Conservation (phyloP, 1,140 invertebrate species). For the Scaptodrosophila lebanonensis region DNA sequence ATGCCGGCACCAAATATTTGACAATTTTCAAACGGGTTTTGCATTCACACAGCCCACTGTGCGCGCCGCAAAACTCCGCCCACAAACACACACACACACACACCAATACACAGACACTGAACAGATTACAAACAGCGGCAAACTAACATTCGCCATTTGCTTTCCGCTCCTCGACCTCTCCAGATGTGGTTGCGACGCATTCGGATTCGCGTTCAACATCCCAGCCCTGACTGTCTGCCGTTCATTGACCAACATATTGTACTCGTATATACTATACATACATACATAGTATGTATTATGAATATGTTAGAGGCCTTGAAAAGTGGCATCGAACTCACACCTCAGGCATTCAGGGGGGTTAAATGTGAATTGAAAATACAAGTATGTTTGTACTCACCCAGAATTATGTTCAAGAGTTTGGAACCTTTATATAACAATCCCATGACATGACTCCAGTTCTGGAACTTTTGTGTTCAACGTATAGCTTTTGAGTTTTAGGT, state of each 20-base stretch:
- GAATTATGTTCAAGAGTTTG: slow-evolving; percentile 77
- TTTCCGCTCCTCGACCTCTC: slow-evolving; percentile 30
- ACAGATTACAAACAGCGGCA: slow-evolving; percentile 15
- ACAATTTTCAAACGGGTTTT: slow-evolving; percentile 16
- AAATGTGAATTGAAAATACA: too few relatives aligned
- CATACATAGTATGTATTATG: too few relatives aligned
- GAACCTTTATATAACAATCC: slow-evolving; percentile 77
- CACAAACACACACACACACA: slow-evolving; percentile 18
- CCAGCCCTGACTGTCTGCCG: too few relatives aligned
- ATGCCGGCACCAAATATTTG: slow-evolving; percentile 24
- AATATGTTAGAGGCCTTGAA: too few relatives aligned
- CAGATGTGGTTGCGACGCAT: too few relatives aligned
- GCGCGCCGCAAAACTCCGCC: slow-evolving; percentile 53
- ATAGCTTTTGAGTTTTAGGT: slow-evolving; percentile 36
- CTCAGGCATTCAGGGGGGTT: too few relatives aligned
- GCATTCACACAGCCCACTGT: slow-evolving; percentile 45
- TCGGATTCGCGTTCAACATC: too few relatives aligned
- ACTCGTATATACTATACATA: too few relatives aligned
- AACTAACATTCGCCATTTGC: slow-evolving; percentile 50
- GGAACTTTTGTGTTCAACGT: slow-evolving; percentile 41
- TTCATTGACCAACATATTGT: too few relatives aligned
- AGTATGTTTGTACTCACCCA: too few relatives aligned
- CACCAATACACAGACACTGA: slow-evolving; percentile 1
- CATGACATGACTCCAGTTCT: slow-evolving; percentile 76
- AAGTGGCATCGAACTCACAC: neutral